phyloP scores from a whole-genome alignment of 2,888 invertebrate species.

The Ditula angustiorana region DNA sequence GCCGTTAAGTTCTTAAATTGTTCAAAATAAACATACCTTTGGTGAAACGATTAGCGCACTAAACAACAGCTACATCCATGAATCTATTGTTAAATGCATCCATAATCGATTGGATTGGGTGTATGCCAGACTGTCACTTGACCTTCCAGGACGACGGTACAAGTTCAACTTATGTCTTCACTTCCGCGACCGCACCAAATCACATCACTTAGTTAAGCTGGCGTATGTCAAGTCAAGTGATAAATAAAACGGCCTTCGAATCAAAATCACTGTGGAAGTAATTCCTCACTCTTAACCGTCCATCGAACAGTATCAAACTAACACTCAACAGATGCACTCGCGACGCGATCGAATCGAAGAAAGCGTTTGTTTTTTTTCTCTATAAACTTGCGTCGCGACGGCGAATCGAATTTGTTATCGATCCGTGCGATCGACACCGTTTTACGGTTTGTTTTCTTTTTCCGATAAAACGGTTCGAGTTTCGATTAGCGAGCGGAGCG shows the following conservation, averaged over 20 bases:
- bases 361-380: constrained; percentile 59
- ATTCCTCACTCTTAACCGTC: constrained; percentile 1
- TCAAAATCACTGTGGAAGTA: constrained; percentile 13
- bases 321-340: constrained; percentile 11
- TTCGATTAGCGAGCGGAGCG: constrained; percentile 50
- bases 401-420: constrained; percentile 55
- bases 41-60: not conserved
- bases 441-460: constrained; percentile 51
- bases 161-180: constrained; percentile 57
- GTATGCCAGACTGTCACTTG: constrained; percentile 52
- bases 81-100: constrained; percentile 35
- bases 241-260: constrained; percentile 7
- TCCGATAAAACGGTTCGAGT: constrained; percentile 45
- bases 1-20: too few species aligned
- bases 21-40: constrained; percentile 23
- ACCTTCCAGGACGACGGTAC: constrained; percentile 61
- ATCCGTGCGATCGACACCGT: constrained; percentile 42
- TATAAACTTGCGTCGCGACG: constrained; percentile 53
- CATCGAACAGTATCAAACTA: constrained; percentile 42
- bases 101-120: constrained; percentile 37
- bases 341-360: constrained; percentile 57
- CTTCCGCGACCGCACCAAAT: constrained; percentile 52
- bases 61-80: constrained; percentile 10
- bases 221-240: not conserved
- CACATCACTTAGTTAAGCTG: constrained; percentile 11